Base-by-base conservation (phyloP, 1,140 invertebrate genomes). In the Drosophila nigromelanica region DNA sequence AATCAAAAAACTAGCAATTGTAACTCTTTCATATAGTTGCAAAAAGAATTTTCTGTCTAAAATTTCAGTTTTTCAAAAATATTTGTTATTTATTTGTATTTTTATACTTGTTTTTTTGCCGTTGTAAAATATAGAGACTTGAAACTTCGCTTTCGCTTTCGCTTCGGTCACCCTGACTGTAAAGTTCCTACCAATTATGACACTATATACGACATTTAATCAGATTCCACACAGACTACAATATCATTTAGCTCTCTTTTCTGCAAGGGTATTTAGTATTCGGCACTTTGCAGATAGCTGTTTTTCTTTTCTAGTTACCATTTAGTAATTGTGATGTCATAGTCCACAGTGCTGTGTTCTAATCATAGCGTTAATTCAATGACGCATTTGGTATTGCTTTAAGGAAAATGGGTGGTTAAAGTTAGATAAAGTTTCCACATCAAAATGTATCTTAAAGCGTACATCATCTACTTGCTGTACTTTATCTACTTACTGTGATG, bases 311-410 rank as follows among this genome's bases (percentile, higher is more conserved):
- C 12, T 6, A 6, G n/a, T 14, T 40, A n/a, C 2, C n/a, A 4
- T 40, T 40, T 40, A 33, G 30, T 33, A 33, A 5, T 27, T 55
- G 37, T 55, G 52, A 55, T n/a, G 52, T 55, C 52, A 55, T 10
- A 55, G 37, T 14, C 14, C 21, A 14, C 5, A 27, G 15, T 45
- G 4, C 15, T 10, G 3, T 10, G 7, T 42, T 39, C 5, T 39
- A 39, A 4, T 15, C 7, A n/a, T 4, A 15, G 7, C 27, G 18
- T 40, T 10, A 39, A n/a, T 21, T 39, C 5, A 14, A 55, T 55
- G 52, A 55, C 52, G 52, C 52, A 42, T 10, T 55, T 27, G 21
- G 40, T 55, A 27, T 15, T 50, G 47, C n/a, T 50, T 50, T 15
- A 33, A 5, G 15, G 39, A n/a, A 30, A 40, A 40, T 40, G 48